Evolutionary conservation across 2,888 invertebrate genomes (phyloP), one percentile per base, ranked within the genome.

Genomic region (Agrotis ipsilon): DNA sequence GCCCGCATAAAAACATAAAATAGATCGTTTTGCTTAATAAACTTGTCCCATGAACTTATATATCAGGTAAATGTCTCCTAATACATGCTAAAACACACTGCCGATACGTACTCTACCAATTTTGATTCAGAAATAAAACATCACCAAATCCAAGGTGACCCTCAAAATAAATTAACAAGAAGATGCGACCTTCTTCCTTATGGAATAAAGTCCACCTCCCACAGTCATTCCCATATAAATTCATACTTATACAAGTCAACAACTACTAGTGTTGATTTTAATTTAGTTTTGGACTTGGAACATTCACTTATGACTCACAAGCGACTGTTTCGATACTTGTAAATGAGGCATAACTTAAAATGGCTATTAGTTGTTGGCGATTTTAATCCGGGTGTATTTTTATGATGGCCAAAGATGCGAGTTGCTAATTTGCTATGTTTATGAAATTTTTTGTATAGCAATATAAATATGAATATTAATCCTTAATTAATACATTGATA

Each of bases 141-240:
- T 4, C 18, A 21, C 14, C 3, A 0, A 59, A 57, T 39, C 59
- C 75, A 81, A 82, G 77, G 79, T 72, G 62, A 74, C 51, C 46
- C 18, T 49, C 48, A 45, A 46, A 51, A 54, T 58, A 63, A 51
- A 54, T 52, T 57, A 32, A 68, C 19, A 61, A 32, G 67, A 72
- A 78, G 80, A 82, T 77, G 48, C 64, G 80, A 78, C 85, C 85
- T 86, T 86, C 76, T 72, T 63, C n/a, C 61, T 72, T 65, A 27
- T 52, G 65, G 46, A 71, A 67, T 68, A 43, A 58, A 45, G n/a
- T 18, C 27, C 49, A 55, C 87, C 84, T 62, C 87, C 87, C 80
- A 87, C 87, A 46, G 19, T 14, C 4, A 62, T 74, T 52, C 43
- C 84, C 86, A 80, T 78, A 79, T 81, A 66, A 52, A 79, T n/a